A percentile compares a stretch with the other conserved stretches of the same genome.
phyloP scores from a whole-genome alignment of 2,113 vertebrate genomes.

The Nothobranchius kuhntae region DNA sequence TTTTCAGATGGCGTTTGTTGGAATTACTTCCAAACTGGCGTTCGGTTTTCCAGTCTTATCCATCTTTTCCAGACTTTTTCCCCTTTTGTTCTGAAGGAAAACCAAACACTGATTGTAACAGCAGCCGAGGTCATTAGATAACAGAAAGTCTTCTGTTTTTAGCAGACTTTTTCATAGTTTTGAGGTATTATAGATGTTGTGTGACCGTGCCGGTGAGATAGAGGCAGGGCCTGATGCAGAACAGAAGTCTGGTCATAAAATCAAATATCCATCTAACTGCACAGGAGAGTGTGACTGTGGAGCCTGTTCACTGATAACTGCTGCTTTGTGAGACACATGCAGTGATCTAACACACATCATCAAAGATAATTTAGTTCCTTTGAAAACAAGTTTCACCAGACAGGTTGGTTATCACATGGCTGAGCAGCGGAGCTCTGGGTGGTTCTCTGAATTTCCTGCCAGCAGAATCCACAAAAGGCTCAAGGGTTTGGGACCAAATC shows the following conservation, averaged over 20 bases:
- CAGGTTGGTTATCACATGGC: slow-evolving; percentile 33
- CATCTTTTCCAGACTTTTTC: slow-evolving; percentile 38
- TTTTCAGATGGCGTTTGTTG: slow-evolving; percentile 63
- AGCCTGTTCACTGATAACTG: slow-evolving; percentile 50
- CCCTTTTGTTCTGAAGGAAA: slow-evolving; percentile 32
- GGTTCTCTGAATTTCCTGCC: slow-evolving; percentile 52
- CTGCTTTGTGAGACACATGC: slow-evolving; percentile 35
- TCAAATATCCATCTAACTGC: slow-evolving; percentile 51
- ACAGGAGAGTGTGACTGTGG: slow-evolving; percentile 37
- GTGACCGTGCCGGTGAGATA: slow-evolving; percentile 34
- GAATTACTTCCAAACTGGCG: slow-evolving; percentile 73
- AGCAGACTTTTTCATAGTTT: slow-evolving; percentile 45
- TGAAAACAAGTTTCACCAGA: slow-evolving; percentile 53
- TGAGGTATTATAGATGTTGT: slow-evolving; percentile 30
- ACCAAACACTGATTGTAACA: slow-evolving; percentile 52
- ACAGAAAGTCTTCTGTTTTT: slow-evolving; percentile 46
- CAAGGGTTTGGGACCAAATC: slow-evolving; percentile 24
- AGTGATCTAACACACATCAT: slow-evolving; percentile 56
- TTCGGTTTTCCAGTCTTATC: slow-evolving; percentile 44
- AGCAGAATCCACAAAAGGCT: slow-evolving; percentile 50
- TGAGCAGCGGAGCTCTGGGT: slow-evolving; percentile 47
- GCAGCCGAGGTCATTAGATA: slow-evolving; percentile 65
- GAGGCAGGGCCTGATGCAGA: slow-evolving; percentile 39
- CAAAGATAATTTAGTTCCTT: slow-evolving; percentile 48
- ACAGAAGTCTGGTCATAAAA: slow-evolving; percentile 68